Conservation (phyloP, 2,797 vertebrate species). For the Echeneis naucrates region DNA sequence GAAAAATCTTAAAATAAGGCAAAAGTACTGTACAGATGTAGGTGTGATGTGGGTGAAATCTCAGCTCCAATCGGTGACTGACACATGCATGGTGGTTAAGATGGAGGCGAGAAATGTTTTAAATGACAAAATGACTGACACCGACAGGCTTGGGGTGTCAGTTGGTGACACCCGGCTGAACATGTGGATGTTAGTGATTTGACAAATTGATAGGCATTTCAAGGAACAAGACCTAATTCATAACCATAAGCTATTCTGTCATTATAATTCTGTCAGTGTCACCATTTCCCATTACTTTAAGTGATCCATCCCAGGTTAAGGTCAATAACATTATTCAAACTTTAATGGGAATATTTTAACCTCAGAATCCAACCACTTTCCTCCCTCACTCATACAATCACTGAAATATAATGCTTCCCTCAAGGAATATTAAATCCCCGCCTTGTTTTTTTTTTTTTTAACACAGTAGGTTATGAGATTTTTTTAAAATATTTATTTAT, state of each 20-base stretch:
- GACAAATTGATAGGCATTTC: conserved; percentile 79
- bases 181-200: conserved; percentile 67
- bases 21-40: conserved; percentile 46
- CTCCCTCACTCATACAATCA: conserved; percentile 55
- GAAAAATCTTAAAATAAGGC: conserved; percentile 30
- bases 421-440: conserved; percentile 54
- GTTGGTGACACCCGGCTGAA: conserved; percentile 60
- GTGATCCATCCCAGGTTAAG: conserved; percentile 78
- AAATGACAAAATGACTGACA: conserved; percentile 72
- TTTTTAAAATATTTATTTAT: conserved; percentile 25
- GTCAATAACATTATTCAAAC: conserved; percentile 82
- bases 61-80: conserved; percentile 62
- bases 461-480: conserved; percentile 29
- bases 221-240: conserved; percentile 72
- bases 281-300: conserved; percentile 77
- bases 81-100: conserved; percentile 48
- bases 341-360: conserved; percentile 81
- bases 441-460: conserved; percentile 34
- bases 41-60: conserved; percentile 44
- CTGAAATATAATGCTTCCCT: conserved; percentile 59
- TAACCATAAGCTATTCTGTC: conserved; percentile 76
- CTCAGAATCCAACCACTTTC: conserved; percentile 71
- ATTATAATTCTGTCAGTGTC: conserved; percentile 76
- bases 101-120: conserved; percentile 51
- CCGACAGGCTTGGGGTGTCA: conserved; percentile 57